Base-by-base conservation (phyloP, 2,888 invertebrate species). In the Stegophylla sp. region DNA sequence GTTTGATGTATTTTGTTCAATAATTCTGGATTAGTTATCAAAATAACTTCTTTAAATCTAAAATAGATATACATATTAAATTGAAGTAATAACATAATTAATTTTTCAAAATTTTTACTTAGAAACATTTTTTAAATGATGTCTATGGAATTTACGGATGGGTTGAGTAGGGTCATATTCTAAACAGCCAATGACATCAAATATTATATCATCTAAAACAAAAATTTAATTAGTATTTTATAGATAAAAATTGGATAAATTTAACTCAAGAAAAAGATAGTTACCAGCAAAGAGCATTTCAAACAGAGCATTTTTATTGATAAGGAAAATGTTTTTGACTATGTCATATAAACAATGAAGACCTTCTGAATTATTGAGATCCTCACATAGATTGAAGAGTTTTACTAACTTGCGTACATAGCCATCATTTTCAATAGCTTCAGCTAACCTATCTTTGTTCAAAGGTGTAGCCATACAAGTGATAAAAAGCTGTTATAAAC, bases 1-100 rank as follows among this genome's bases (percentile, higher is more conserved):
- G 98, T 99, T 89, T 99, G 98, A 88, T 99, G 99, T 85, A 99
- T 99, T 90, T 99, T 99, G 81, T 96, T 94, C 85, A 97, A 89
- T 84, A 99, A 90, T 88, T 98, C 98, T 83, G 91, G 91, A 88
- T 98, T 98, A 86, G 94, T 93, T 83, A 99, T 97, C 82, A 97
- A 97, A 86, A 99, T 94, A 81, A 95, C 95, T 88, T 95, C 95
- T 85, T 93, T 92, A 87, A 95, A 96, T 88, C 93, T 86, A 83
- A 7, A 83, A 84, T 26, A 5, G 72, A 56, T 45, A 82, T 61
- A 82, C 53, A 53, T 7, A 77, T 20, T 28, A 20, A 12, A 17
- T 4, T 26, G 12, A 20, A 26, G 67, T 43, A 41, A 76, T 23
- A 34, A 82, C n/a, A 15, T n/a, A 20, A 5, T 15, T 15, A 53